Evolutionary conservation across 2,888 invertebrate species (phyloP).

Genomic region (Pollenia labialis): DNA sequence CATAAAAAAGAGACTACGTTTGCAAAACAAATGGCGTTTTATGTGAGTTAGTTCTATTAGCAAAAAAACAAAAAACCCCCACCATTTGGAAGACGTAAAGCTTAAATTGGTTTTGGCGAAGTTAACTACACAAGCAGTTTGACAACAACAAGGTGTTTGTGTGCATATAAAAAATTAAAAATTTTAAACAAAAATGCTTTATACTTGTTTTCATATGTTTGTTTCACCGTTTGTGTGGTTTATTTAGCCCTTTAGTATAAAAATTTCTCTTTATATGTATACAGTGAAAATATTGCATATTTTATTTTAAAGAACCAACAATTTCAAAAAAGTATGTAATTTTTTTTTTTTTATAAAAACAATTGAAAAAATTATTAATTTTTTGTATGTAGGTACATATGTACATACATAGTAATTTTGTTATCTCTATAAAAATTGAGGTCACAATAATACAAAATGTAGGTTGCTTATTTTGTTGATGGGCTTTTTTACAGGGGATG

Average conservation of each 20-base stretch:
- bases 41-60: constrained; percentile 55
- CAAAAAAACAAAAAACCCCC: constrained; percentile 53
- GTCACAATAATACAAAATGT: constrained; percentile 65
- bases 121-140: no score
- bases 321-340: background rate
- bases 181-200: background rate
- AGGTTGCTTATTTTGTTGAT: constrained; percentile 46
- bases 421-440: constrained; percentile 52
- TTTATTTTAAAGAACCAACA: background rate
- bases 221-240: background rate
- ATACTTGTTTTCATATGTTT: no score
- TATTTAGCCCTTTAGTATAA: background rate
- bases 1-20: constrained; percentile 60
- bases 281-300: background rate
- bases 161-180: constrained; percentile 34
- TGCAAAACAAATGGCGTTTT: constrained; percentile 70
- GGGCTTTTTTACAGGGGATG: constrained; percentile 27
- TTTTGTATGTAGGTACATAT: background rate
- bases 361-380: constrained; percentile 6
- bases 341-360: background rate
- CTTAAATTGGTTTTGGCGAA: constrained; percentile 24
- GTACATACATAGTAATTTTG: constrained; percentile 12
- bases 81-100: constrained; percentile 36
- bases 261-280: constrained; percentile 38
- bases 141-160: no score